phyloP scores from a whole-genome alignment of 2,113 vertebrate genomes.

The Carollia perspicillata region DNA sequence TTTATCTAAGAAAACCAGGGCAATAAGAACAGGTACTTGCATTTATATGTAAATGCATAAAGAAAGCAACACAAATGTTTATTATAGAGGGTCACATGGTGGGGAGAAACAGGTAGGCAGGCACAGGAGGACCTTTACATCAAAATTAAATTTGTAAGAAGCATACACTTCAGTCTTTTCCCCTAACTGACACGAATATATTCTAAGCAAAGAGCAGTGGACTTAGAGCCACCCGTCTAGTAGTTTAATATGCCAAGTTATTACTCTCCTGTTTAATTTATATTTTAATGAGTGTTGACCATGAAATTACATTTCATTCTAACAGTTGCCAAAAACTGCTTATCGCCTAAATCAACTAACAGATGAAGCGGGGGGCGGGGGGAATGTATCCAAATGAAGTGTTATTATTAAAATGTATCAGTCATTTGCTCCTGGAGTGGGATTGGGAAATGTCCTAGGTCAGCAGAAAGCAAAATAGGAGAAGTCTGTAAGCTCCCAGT shows the following conservation, averaged over 20 bases:
- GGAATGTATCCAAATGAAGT: slow-evolving; percentile 31
- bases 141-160: neutral
- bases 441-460: slow-evolving; percentile 21
- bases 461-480: slow-evolving; percentile 53
- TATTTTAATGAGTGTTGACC: slow-evolving; percentile 31
- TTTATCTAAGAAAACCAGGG: neutral
- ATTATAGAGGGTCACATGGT: neutral
- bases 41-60: neutral
- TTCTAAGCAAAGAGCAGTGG: neutral
- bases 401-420: slow-evolving; percentile 59
- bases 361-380: slow-evolving; percentile 40
- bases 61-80: neutral
- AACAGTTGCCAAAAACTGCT: slow-evolving; percentile 42
- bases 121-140: neutral
- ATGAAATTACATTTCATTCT: slow-evolving; percentile 38
- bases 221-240: slow-evolving; percentile 8
- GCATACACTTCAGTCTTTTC: neutral
- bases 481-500: neutral
- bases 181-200: neutral
- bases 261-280: slow-evolving; percentile 30
- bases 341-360: slow-evolving; percentile 45
- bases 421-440: slow-evolving; percentile 42
- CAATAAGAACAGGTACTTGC: neutral
- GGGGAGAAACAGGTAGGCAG: neutral
- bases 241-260: neutral